phyloP scores from a whole-genome alignment of 2,888 invertebrate genomes.

The Epistrophe eligans region DNA sequence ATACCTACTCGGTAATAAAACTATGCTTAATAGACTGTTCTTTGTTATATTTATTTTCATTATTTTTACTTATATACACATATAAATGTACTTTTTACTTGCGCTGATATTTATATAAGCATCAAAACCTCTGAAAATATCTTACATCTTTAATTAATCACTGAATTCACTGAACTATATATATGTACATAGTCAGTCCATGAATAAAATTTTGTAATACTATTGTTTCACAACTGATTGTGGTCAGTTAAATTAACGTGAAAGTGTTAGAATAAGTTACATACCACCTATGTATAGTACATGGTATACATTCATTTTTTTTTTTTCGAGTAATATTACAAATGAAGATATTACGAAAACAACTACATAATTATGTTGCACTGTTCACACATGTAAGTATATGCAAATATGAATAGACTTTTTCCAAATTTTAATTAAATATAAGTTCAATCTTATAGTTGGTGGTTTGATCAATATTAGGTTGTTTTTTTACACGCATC shows the following conservation, averaged over 20 bases:
- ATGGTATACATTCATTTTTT: not conserved
- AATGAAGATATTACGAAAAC: not conserved
- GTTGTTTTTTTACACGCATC: too few relatives aligned
- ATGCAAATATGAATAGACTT: too few relatives aligned
- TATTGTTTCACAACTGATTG: not conserved
- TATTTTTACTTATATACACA: not conserved
- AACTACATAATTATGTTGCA: too few relatives aligned
- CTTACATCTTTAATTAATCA: not conserved
- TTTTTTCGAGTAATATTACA: not conserved
- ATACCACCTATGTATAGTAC: not conserved
- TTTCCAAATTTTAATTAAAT: too few relatives aligned
- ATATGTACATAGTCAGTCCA: not conserved
- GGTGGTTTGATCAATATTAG: too few relatives aligned
- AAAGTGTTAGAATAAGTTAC: not conserved
- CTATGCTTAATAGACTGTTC: too few relatives aligned
- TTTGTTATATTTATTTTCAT: too few relatives aligned
- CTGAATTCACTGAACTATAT: not conserved
- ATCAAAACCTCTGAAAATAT: not conserved
- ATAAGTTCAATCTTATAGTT: too few relatives aligned
- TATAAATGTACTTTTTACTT: not conserved
- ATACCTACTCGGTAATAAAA: too few relatives aligned
- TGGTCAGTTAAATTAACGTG: not conserved
- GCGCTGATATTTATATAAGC: not conserved
- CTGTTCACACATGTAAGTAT: too few relatives aligned
- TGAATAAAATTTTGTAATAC: not conserved